Evolutionary conservation across 2,888 invertebrate genomes (phyloP), one percentile per base, ranked within the genome.

Genomic region (Amphiduros pacificus): DNA sequence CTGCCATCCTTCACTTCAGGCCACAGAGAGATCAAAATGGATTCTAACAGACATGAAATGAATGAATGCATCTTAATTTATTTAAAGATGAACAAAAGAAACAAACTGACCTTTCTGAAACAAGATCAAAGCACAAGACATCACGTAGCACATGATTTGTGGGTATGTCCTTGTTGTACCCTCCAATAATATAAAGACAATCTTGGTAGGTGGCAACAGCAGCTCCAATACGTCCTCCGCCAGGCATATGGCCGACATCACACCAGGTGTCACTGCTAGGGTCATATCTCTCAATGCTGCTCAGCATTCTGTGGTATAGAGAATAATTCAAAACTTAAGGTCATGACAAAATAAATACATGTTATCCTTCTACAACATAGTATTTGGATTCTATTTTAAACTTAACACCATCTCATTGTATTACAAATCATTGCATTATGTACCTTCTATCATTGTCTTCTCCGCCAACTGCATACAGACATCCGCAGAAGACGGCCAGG

Each of bases 41-140:
- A n/a, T n/a, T n/a, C n/a, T n/a, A n/a, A n/a, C n/a, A n/a, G n/a
- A n/a, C n/a, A n/a, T n/a, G n/a, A n/a, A n/a, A n/a, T n/a, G n/a
- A n/a, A n/a, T n/a, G n/a, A n/a, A n/a, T n/a, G n/a, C n/a, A n/a
- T n/a, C n/a, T n/a, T n/a, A n/a, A n/a, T n/a, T n/a, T n/a, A n/a
- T n/a, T n/a, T n/a, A n/a, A n/a, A n/a, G n/a, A n/a, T n/a, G n/a
- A n/a, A n/a, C n/a, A n/a, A n/a, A n/a, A n/a, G n/a, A n/a, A n/a
- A n/a, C n/a, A n/a, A n/a, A n/a, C 68, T 56, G 63, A 74, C 66
- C 63, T 67, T 44, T 71, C 68, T 6, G 55, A 64, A n/a, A 59
- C 57, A 1, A 74, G 72, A 55, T 76, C 73, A 50, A 70, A 77
- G 40, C 72, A 72, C 55, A 75, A 76, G 1, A 77, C 74, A 2